A percentile compares a stretch with the other conserved stretches of the same genome.
Conservation (phyloP, 2,113 vertebrate species). For the Acanthisitta chloris region DNA sequence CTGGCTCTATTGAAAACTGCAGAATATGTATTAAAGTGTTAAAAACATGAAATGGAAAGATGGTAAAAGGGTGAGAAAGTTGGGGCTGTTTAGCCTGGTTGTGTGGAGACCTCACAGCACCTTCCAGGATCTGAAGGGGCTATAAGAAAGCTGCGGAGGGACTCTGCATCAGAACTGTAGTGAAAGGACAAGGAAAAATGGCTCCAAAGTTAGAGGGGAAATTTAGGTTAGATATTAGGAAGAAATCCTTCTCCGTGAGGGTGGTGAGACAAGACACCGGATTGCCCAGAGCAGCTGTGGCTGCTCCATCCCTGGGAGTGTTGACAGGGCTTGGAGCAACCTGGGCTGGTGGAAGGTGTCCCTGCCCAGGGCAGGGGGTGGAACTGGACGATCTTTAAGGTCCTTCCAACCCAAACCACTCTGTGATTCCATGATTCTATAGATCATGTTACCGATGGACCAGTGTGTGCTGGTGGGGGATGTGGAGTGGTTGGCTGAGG, state of each 20-base stretch:
- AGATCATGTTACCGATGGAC: accelerated
- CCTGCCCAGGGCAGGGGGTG: not conserved
- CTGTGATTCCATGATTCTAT: not conserved
- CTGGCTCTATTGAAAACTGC: not conserved
- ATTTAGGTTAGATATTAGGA: not conserved
- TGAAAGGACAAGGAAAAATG: not conserved
- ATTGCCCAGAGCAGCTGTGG: not conserved
- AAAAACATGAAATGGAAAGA: not conserved
- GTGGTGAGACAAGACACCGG: not conserved
- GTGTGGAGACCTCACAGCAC: not conserved
- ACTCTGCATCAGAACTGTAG: not conserved
- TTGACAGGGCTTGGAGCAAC: not conserved
- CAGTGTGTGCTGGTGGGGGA: not conserved
- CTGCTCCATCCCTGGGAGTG: not conserved
- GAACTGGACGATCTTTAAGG: accelerated
- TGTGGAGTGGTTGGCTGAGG: not conserved
- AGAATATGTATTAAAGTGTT: not conserved
- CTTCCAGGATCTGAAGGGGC: accelerated
- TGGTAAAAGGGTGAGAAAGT: not conserved
- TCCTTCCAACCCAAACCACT: too few relatives aligned
- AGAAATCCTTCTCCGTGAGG: not conserved
- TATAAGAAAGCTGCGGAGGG: not conserved
- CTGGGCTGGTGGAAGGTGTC: not conserved
- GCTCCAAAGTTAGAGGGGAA: not conserved
- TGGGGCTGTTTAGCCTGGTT: not conserved